phyloP scores from a whole-genome alignment of 2,888 invertebrate genomes.

The Amaurobius ferox region DNA sequence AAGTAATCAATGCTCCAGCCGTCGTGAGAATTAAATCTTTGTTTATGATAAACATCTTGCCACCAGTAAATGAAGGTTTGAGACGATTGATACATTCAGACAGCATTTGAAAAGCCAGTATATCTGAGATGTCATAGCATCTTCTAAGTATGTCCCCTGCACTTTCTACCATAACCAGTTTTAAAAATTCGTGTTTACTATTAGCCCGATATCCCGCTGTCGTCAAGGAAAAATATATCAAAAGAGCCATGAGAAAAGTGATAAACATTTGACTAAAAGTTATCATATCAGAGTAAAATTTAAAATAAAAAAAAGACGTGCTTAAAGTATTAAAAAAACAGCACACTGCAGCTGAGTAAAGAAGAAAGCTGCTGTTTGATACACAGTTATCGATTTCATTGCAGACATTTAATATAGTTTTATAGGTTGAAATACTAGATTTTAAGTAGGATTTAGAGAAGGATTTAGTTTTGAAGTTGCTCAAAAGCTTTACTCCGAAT shows the following conservation, averaged over 20 bases:
- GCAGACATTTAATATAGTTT: not conserved
- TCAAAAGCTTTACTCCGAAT: not conserved
- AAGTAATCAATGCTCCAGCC: not conserved
- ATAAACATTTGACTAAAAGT: constrained; percentile 17
- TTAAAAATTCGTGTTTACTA: not conserved
- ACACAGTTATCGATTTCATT: constrained; percentile 14
- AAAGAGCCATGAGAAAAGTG: constrained; percentile 17
- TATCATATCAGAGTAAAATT: too few relatives aligned
- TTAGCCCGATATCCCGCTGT: not conserved
- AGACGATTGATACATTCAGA: not conserved
- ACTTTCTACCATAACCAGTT: constrained; percentile 12
- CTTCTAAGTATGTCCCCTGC: not conserved
- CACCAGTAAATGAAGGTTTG: constrained; percentile 13
- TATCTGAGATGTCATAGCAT: not conserved
- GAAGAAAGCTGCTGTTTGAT: constrained; percentile 7
- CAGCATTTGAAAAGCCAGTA: constrained; percentile 4
- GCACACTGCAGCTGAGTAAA: constrained; percentile 17
- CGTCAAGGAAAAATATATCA: constrained; percentile 28
- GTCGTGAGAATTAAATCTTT: too few relatives aligned
- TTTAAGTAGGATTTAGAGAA: not conserved
- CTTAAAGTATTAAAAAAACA: constrained; percentile 30
- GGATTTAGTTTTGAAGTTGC: not conserved
- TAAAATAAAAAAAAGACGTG: not conserved
- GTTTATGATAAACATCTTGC: constrained; percentile 26
- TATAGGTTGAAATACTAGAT: constrained; percentile 23